Percentiles rank a stretch among this genome's conserved stretches.
phyloP scores from a whole-genome alignment of 1,140 invertebrate species.

The Drosophila ogumai region DNA sequence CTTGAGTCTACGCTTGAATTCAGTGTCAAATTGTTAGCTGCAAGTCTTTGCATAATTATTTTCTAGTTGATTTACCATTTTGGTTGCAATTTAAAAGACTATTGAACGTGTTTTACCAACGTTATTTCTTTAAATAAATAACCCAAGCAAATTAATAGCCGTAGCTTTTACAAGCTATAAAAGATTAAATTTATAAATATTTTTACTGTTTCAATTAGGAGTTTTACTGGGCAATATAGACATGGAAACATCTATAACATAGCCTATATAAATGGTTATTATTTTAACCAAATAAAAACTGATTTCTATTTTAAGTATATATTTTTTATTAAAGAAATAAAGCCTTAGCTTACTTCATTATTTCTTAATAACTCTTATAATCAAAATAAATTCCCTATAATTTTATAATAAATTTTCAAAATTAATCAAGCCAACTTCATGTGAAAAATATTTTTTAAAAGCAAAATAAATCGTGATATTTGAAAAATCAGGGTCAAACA shows the following conservation, averaged over 20 bases:
- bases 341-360: no score
- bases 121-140: background rate
- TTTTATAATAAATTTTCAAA: background rate
- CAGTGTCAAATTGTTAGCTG: constrained; percentile 7
- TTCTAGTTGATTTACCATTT: background rate
- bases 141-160: background rate
- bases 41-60: background rate
- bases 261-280: background rate
- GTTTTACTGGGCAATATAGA: background rate
- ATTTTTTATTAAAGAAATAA: no score
- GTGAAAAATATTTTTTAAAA: background rate
- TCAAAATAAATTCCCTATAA: background rate
- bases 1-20: background rate
- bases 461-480: constrained; percentile 39
- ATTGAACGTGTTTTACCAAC: background rate
- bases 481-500: constrained; percentile 29
- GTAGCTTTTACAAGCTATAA: background rate
- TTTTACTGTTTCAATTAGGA: background rate
- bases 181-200: background rate
- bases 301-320: background rate
- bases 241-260: background rate
- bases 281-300: background rate
- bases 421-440: background rate
- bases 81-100: background rate
- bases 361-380: no score